Base-by-base conservation (phyloP, 1,140 invertebrate genomes). In the Apolygus lucorum region DNA sequence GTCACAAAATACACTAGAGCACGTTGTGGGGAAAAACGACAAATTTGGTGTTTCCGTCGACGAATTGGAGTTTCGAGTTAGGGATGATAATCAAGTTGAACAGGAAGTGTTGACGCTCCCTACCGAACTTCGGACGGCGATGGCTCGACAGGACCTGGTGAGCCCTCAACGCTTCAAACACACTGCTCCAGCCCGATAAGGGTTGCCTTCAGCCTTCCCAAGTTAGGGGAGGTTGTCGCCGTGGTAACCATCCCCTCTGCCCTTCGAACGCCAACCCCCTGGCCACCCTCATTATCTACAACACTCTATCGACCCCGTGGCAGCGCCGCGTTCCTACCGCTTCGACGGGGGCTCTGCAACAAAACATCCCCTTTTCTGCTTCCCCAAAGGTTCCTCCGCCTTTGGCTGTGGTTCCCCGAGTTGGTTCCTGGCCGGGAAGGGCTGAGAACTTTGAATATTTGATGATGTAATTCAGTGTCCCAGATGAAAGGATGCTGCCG, bases 221-320 rank as follows among this genome's bases (percentile, higher is more conserved):
- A 66, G 64, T 29, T 66, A 29, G 64, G 25, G 64, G 64, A 66
- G 29, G 64, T 28, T 28, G 64, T 28, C 26, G 28, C 64, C 64
- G 26, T 66, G 26, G 64, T 17, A 66, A 66, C 64, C 28, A 28
- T 66, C 28, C 27, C 27, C 64, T n/a, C 28, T 24, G 17, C 64
- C 64, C 64, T 28, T 17, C 13, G 28, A 28, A n/a, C 17, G n/a
- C 2, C 64, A 1, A 66, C 26, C 64, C 64, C 64, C 28, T 28
- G n/a, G 27, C 29, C 64, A n/a, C 64, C 64, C 64, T 66, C 64
- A 66, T 66, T 66, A 66, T 66, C 64, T 66, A 66, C 64, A 66
- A 66, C 64, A 66, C 64, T 66, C 64, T 66, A 66, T 66, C 64
- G 64, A 66, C 64, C 64, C 64, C 64, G n/a, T 66, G 29, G 64